Evolutionary conservation across 2,888 invertebrate species (phyloP).

Genomic region (Tholera decimalis): DNA sequence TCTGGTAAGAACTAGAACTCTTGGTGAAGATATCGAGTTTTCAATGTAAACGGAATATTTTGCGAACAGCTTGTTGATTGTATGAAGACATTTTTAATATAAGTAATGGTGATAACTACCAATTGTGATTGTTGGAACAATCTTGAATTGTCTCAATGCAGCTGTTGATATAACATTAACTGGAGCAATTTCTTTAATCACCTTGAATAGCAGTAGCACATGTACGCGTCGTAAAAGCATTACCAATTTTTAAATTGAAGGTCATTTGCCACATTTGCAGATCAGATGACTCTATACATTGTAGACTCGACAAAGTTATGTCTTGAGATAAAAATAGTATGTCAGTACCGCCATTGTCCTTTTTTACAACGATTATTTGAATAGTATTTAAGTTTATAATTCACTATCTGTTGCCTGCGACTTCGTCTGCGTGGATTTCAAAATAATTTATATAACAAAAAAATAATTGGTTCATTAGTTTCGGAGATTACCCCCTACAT

Average conservation of each 20-base stretch:
- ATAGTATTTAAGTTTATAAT: background rate
- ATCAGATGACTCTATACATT: background rate
- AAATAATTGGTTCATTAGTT: too few relatives aligned
- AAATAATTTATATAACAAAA: too few relatives aligned
- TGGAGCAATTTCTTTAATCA: slow-evolving; percentile 24
- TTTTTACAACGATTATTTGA: background rate
- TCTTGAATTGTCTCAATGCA: background rate
- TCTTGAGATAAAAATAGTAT: slow-evolving; percentile 14
- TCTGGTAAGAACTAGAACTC: background rate
- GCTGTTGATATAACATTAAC: slow-evolving; percentile 13
- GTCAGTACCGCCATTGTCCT: background rate
- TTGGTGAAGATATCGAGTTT: background rate
- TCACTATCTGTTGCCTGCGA: too few relatives aligned
- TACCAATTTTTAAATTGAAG: slow-evolving; percentile 13
- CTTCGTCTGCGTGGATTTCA: too few relatives aligned
- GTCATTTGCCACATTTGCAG: background rate
- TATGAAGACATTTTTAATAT: too few relatives aligned
- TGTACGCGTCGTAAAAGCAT: background rate
- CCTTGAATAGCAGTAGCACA: slow-evolving; percentile 8
- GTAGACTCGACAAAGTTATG: background rate
- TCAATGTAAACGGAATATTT: background rate
- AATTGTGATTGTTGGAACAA: background rate
- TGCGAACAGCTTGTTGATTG: background rate
- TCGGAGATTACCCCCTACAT: too few relatives aligned
- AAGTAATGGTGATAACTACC: background rate